A percentile compares a stretch with the other conserved stretches of the same genome.
Conservation (phyloP, 1,140 invertebrate species). For the Lethocerus indicus region DNA sequence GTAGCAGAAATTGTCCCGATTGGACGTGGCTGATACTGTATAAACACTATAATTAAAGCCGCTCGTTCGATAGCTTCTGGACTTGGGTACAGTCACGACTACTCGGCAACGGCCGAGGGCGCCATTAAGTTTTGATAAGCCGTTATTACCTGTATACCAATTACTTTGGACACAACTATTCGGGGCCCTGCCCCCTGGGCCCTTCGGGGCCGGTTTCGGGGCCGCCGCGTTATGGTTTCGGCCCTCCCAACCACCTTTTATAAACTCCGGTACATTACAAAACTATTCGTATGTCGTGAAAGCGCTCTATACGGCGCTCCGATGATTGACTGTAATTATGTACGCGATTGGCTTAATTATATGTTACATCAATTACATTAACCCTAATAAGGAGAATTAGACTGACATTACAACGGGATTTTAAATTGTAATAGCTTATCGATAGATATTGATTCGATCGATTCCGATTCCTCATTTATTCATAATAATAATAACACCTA, state of each 20-base stretch:
- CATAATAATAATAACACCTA: no score
- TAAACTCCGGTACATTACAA: no score
- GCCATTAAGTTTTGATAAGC: slow-evolving; percentile 15
- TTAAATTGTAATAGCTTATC: no score
- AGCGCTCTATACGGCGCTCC: no score
- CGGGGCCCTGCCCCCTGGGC: slow-evolving; percentile 8
- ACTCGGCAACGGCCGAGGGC: not conserved
- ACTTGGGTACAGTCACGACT: slow-evolving; percentile 13
- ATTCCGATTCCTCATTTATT: no score
- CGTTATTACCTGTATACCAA: slow-evolving; percentile 13
- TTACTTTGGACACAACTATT: slow-evolving; percentile 12
- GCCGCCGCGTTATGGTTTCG: not conserved
- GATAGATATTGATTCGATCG: no score
- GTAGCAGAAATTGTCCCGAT: slow-evolving; percentile 16
- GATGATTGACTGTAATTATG: no score
- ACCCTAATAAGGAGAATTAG: no score
- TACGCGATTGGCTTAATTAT: no score
- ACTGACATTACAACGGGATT: no score
- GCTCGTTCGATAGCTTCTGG: slow-evolving; percentile 12
- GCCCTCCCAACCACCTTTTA: not conserved
- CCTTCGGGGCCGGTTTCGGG: not conserved
- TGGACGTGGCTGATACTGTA: slow-evolving; percentile 2
- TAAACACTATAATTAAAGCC: slow-evolving; percentile 15
- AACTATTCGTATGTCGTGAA: no score
- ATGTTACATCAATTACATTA: no score